Evolutionary conservation across 2,888 invertebrate species (phyloP).

Genomic region (Sphaerophoria rueppellii): DNA sequence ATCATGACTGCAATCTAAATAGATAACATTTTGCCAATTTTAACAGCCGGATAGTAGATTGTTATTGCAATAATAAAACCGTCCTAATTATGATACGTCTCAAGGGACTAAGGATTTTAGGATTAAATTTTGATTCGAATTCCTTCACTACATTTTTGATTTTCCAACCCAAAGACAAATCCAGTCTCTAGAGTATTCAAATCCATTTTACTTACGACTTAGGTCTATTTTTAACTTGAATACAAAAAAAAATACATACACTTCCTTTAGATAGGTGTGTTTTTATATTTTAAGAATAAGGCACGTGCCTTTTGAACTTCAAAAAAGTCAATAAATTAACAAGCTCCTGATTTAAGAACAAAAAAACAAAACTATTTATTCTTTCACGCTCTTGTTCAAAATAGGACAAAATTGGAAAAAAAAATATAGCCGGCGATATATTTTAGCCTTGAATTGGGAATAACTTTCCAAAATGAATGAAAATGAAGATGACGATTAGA

Average conservation of each 20-base stretch:
- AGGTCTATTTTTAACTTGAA: neutral
- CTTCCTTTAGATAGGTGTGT: neutral
- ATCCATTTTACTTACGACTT: neutral
- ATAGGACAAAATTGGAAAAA: neutral
- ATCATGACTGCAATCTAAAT: too few relatives aligned
- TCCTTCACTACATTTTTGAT: neutral
- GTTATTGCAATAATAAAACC: too few relatives aligned
- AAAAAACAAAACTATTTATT: slow-evolving; percentile 35
- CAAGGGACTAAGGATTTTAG: too few relatives aligned
- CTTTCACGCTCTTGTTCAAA: slow-evolving; percentile 29
- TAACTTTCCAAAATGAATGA: neutral
- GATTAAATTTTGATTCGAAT: neutral
- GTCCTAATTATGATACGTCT: too few relatives aligned
- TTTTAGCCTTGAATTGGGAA: slow-evolving; percentile 30
- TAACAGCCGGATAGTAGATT: too few relatives aligned
- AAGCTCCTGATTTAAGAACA: slow-evolving; percentile 40
- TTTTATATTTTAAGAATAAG: slow-evolving; percentile 29
- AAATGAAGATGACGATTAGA: neutral
- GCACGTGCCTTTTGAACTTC: slow-evolving; percentile 55
- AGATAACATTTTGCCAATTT: too few relatives aligned
- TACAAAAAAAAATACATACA: neutral
- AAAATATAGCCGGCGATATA: slow-evolving; percentile 29
- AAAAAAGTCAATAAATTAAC: slow-evolving; percentile 55
- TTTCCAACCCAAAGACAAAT: too few relatives aligned
- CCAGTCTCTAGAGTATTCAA: slow-evolving; percentile 1